phyloP scores from a whole-genome alignment of 2,888 invertebrate genomes.

The Pelosia muscerda region DNA sequence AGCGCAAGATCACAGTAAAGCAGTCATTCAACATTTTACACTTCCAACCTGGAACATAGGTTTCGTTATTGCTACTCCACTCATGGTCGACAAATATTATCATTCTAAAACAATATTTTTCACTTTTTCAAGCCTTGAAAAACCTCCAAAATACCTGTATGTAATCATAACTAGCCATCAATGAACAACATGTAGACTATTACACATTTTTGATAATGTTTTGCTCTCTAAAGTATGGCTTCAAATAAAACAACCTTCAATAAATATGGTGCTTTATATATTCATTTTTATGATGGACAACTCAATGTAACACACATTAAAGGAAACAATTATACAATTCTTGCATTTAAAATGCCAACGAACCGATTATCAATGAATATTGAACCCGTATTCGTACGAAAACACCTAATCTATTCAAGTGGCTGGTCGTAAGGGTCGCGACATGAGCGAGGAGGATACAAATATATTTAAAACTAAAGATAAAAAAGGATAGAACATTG shows the following conservation, averaged over 20 bases:
- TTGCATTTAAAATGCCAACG: conserved; percentile 81
- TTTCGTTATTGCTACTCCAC: too few relatives aligned
- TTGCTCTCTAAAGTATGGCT: neutral
- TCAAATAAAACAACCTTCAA: neutral
- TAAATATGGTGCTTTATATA: neutral
- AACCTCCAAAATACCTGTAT: neutral
- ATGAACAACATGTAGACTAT: neutral
- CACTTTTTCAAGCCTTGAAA: too few relatives aligned
- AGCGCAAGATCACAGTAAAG: too few relatives aligned
- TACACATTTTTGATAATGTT: too few relatives aligned
- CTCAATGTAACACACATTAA: conserved; percentile 26
- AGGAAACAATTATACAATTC: conserved; percentile 61
- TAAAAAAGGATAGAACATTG: conserved; percentile 70
- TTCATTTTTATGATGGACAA: conserved; percentile 16
- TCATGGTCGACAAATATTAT: too few relatives aligned
- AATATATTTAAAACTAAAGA: conserved; percentile 61
- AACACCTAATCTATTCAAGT: conserved; percentile 87
- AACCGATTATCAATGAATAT: conserved; percentile 84
- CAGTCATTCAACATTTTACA: too few relatives aligned
- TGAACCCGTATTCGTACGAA: conserved; percentile 81
- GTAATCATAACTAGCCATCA: neutral
- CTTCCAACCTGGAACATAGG: too few relatives aligned
- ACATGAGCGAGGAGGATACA: conserved; percentile 74
- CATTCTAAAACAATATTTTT: too few relatives aligned
- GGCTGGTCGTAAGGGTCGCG: conserved; percentile 83